These are phyloP conservation scores for Platycheirus albimanus DNA, from an alignment of 2,888 invertebrate species.

Conservation along the genomic window DNA sequence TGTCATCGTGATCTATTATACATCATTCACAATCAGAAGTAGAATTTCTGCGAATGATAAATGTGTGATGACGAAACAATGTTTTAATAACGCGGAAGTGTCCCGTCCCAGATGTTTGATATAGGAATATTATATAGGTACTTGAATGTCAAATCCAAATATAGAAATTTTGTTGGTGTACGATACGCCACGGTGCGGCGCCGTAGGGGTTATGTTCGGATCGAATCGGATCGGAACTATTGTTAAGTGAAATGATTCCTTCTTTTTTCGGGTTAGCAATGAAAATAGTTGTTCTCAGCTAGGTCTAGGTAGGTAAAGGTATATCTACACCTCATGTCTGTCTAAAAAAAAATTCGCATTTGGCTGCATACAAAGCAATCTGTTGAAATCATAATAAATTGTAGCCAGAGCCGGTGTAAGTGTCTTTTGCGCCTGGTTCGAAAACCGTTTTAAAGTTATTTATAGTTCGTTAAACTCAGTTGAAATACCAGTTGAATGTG, in stretches of 20 bases:
- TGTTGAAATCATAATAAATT: conserved; percentile 16
- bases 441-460: too few relatives aligned
- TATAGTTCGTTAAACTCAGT: too few relatives aligned
- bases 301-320: too few relatives aligned
- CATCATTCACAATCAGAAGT: too few relatives aligned
- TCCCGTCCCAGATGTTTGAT: not conserved
- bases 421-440: conserved; percentile 12
- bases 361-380: conserved; percentile 7
- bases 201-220: too few relatives aligned
- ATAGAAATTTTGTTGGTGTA: too few relatives aligned
- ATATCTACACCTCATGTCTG: not conserved
- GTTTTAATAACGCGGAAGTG: conserved; percentile 10
- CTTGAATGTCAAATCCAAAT: conserved; percentile 48
- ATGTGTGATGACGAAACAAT: not conserved
- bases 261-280: not conserved
- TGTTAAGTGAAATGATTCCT: too few relatives aligned
- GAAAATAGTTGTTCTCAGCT: not conserved
- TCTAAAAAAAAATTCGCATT: not conserved
- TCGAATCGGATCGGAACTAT: too few relatives aligned
- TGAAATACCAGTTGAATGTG: too few relatives aligned
- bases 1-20: too few relatives aligned
- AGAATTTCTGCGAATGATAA: not conserved
- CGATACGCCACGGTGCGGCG: too few relatives aligned
- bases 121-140: not conserved
- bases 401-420: conserved; percentile 9